Evolutionary conservation across 2,113 vertebrate species (phyloP), one percentile per base, ranked within the genome.

Genomic region (Triplophysa rosa): DNA sequence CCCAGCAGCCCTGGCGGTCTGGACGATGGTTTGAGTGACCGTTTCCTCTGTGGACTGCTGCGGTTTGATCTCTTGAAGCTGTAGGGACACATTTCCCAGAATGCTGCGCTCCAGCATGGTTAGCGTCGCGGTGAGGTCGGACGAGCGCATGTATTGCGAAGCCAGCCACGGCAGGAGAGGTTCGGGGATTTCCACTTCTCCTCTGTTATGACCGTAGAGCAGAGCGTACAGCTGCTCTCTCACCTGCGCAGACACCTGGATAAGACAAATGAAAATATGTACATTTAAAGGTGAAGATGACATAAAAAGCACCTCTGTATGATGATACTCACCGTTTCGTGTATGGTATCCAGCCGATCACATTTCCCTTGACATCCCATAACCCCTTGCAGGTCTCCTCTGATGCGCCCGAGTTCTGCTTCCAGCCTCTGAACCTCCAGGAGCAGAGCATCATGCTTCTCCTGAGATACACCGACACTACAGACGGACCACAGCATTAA

Each of bases 91-190:
- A 21, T 97, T 95, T 87, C 83, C 92, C 81, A 98, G 92, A 65
- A 99, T 94, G 76, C 78, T 91, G 70, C 89, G 66, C 89, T 99
- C 96, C 14, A 98, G 82, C 16, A 93, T 86, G 16, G 23, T 88
- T 61, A 99, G 86, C 2, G 87, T 67, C 6, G 84, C 82, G 71
- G 93, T 94, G 79, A 98, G 83, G 70, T 96, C 93, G 0, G 84
- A 85, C 1, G 91, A 94, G 90, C 87, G 94, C 8, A 95, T 91
- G n/a, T 95, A 98, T 78, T 89, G 94, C 56, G 94, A 91, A 0
- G 92, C 93, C 3, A 98, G 81, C 92, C 93, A 96, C 16, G 83
- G 88, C 11, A 95, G 79, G 83, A 98, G 90, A 0, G 93, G 88
- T 26, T 95, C 92, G 0, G 95, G 91, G 17, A 94, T 65, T 7